Percentiles rank a stretch among this genome's conserved stretches.
phyloP scores from a whole-genome alignment of 2,888 invertebrate genomes.

The Cephus pygmeus region DNA sequence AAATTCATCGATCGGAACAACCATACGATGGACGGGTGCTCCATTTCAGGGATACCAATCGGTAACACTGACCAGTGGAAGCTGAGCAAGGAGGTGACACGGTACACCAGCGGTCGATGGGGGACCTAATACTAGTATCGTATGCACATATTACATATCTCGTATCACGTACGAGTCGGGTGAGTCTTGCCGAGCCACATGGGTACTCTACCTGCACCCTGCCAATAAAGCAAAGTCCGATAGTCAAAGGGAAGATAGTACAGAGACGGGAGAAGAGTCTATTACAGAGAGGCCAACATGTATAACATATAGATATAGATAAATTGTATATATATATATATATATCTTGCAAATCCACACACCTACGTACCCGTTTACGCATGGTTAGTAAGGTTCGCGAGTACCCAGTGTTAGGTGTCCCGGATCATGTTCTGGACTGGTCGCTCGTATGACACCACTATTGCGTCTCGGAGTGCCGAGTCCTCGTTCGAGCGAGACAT shows the following conservation, averaged over 20 bases:
- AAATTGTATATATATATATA: not conserved
- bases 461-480: slow-evolving; percentile 31
- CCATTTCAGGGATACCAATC: not conserved
- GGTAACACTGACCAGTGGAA: slow-evolving; percentile 5
- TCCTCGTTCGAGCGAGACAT: not conserved
- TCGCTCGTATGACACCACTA: slow-evolving; percentile 38
- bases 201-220: not conserved
- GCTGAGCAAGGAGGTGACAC: slow-evolving; percentile 9
- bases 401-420: slow-evolving; percentile 37
- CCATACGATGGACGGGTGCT: not conserved
- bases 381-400: slow-evolving; percentile 35
- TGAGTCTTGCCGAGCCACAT: slow-evolving; percentile 10
- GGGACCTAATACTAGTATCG: slow-evolving; percentile 25
- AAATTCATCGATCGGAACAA: not conserved
- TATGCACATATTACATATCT: slow-evolving; percentile 17
- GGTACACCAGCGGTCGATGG: slow-evolving; percentile 23
- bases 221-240: not conserved
- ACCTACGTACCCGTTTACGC: slow-evolving; percentile 19
- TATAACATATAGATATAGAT: not conserved
- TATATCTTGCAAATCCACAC: slow-evolving; percentile 1
- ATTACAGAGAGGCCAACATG: not conserved
- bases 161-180: slow-evolving; percentile 15
- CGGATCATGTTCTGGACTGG: slow-evolving; percentile 10
- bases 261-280: not conserved
- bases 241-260: not conserved